Conservation (phyloP, 2,797 vertebrate species). For the Phoebastria nigripes region DNA sequence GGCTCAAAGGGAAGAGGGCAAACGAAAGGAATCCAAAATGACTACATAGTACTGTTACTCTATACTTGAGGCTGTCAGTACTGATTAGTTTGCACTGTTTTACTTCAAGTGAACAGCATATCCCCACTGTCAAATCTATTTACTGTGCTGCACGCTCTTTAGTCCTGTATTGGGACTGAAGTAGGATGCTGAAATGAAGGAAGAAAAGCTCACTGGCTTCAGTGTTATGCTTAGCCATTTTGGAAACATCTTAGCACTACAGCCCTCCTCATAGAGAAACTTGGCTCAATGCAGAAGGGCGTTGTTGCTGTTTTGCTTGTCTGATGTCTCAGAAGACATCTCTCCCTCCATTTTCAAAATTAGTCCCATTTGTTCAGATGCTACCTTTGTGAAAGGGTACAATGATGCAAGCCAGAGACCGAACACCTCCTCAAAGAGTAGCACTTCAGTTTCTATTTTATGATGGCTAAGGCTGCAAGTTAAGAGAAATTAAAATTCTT, state of each 20-base stretch:
- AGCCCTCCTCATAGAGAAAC: not conserved
- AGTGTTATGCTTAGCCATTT: not conserved
- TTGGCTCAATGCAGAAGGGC: rapidly evolving
- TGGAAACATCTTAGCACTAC: not conserved
- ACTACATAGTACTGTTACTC: not conserved
- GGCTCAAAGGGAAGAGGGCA: not conserved
- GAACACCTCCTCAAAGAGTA: not conserved
- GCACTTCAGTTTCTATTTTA: not conserved
- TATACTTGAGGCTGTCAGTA: not conserved
- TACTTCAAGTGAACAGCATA: not conserved
- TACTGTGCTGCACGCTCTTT: not conserved
- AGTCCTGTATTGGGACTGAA: not conserved
- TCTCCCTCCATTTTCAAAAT: not conserved
- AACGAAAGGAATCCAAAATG: not conserved
- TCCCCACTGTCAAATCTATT: not conserved
- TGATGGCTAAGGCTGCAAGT: not conserved
- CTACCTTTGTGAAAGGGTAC: not conserved
- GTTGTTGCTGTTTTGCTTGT: not conserved
- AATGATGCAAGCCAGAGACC: not conserved
- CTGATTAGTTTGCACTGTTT: not conserved
- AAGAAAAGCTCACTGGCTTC: not conserved
- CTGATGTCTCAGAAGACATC: not conserved
- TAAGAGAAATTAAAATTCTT: not conserved
- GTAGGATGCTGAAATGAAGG: not conserved
- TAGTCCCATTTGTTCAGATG: not conserved